Base-by-base conservation (phyloP, 2,888 invertebrate genomes). In the Keiferia lycopersicella region DNA sequence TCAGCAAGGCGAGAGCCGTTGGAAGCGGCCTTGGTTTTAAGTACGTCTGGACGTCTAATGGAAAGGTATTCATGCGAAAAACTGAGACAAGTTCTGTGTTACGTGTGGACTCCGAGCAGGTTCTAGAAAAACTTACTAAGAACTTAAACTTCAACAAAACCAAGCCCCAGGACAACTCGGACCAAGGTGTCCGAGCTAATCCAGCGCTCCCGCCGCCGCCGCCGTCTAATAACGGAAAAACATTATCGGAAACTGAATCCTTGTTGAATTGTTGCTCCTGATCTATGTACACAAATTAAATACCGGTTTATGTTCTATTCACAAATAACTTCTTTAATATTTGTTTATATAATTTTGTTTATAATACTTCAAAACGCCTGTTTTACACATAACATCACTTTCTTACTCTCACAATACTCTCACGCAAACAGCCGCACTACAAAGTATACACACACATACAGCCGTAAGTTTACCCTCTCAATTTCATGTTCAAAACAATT, bases 11-110 rank as follows among this genome's bases (percentile, higher is more conserved):
- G 0, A 56, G 70, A 12, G 6, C 53, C 6, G 10, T 62, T 0
- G 68, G 69, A 0, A 22, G 16, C 0, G 34, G 66, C 11, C 62
- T 65, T 0, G 53, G 59, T 6, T 68, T 67, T 20, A 66, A 63
- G 14, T 67, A 61, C 18, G 30, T 65, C 1, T 68, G 70, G 68
- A 64, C 69, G 10, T 62, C 62, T 0, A 60, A 65, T 12, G 66
- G 68, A 0, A 65, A 65, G n/a, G 64, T 69, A 6, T 60, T 62
- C 14, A 64, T 67, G 63, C 62, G 67, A 1, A 34, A 63, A 11
- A 20, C 60, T 6, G 67, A 69, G 12, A 67, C 67, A 0, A 67
- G 67, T 45, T 64, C 64, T 39, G 56, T 66, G 0, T 12, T 68
- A 6, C 61, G 61, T 8, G 62, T 66, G 1, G 51, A 64, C 6